These are phyloP conservation scores for Callithrix jacchus DNA, from an alignment of 2,113 vertebrate species.

Conservation along the genomic window DNA sequence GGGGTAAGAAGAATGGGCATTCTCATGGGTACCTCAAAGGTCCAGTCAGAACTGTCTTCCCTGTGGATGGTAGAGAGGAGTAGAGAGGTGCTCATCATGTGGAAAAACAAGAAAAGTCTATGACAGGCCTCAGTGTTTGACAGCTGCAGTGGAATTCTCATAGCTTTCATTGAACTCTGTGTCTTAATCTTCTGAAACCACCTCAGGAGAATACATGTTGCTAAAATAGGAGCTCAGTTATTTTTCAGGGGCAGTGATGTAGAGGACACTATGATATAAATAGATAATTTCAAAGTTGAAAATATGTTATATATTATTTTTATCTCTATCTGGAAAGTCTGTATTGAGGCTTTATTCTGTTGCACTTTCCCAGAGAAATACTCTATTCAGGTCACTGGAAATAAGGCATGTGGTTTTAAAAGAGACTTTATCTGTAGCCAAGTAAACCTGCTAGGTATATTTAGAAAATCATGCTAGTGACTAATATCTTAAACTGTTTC, in stretches of 20 bases:
- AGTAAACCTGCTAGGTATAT: slow-evolving; percentile 43
- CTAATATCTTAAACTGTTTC: slow-evolving; percentile 50
- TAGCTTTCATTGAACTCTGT: neutral
- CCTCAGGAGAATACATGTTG: neutral
- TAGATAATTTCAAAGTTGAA: neutral
- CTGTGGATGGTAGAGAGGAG: accelerated
- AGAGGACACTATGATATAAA: neutral
- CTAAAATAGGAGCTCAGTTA: neutral
- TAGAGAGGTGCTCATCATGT: accelerated
- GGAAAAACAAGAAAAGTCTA: neutral
- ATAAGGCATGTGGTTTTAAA: slow-evolving; percentile 10
- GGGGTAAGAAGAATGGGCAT: neutral
- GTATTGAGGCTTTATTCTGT: neutral
- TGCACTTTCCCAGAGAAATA: neutral
- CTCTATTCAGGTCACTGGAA: slow-evolving; percentile 41
- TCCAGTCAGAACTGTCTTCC: neutral
- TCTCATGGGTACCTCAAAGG: neutral
- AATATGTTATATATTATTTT: slow-evolving; percentile 3
- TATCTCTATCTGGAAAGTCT: slow-evolving; percentile 38
- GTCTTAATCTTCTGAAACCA: neutral
- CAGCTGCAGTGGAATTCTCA: neutral
- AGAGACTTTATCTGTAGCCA: neutral
- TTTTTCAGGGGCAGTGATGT: neutral
- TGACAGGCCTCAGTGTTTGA: no score
- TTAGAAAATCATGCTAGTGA: slow-evolving; percentile 37